A percentile compares a stretch with the other conserved stretches of the same genome.
Evolutionary conservation across 2,888 invertebrate species (phyloP).

Genomic region (Dryomyza anilis): DNA sequence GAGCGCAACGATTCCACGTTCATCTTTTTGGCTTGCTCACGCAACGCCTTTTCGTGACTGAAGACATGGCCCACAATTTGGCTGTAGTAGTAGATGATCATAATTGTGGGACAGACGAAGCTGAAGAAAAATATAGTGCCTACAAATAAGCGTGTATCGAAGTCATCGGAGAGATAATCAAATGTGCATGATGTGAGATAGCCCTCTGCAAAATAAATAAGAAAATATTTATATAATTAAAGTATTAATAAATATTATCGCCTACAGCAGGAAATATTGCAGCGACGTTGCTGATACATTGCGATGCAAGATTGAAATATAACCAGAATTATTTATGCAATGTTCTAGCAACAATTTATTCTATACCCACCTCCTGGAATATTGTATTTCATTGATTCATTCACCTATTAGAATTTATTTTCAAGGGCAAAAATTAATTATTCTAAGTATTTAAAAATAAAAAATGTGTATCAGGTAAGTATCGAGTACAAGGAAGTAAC

Average conservation of each 20-base stretch:
- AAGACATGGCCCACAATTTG: conserved; percentile 87
- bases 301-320: no score
- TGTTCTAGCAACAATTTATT: no score
- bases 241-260: background rate
- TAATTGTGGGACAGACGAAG: conserved; percentile 75
- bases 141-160: conserved; percentile 79
- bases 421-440: no score
- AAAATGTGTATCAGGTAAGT: no score
- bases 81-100: conserved; percentile 83
- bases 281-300: no score
- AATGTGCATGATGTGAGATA: conserved; percentile 84
- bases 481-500: no score
- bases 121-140: conserved; percentile 77
- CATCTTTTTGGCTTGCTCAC: conserved; percentile 86
- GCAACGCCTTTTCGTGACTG: conserved; percentile 80
- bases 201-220: conserved; percentile 70
- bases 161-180: conserved; percentile 80
- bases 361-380: no score
- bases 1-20: conserved; percentile 83
- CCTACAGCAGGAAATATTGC: no score
- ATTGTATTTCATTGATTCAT: no score
- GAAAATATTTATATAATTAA: background rate
- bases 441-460: no score
- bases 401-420: no score
- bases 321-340: no score